phyloP scores from a whole-genome alignment of 37 sponge, comb jelly and placozoan genomes.

The Diacarnus erythraeanus region DNA sequence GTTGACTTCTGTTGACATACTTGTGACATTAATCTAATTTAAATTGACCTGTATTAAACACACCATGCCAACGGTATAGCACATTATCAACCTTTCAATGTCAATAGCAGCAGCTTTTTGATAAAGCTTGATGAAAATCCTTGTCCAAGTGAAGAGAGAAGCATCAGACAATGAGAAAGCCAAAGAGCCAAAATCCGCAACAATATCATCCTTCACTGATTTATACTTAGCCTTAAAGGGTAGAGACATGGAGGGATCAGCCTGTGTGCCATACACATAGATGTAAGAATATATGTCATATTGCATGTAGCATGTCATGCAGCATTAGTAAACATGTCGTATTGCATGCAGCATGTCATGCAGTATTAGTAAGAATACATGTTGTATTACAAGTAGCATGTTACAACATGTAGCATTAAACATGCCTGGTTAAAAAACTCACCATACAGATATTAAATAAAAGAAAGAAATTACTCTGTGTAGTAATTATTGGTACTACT shows the following conservation, averaged over 20 bases:
- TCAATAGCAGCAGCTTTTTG: not conserved
- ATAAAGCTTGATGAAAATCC: not conserved
- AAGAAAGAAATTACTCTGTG: not conserved
- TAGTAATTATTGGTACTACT: not conserved
- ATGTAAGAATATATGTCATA: too few relatives aligned
- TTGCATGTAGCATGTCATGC: too few relatives aligned
- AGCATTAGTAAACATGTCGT: too few relatives aligned
- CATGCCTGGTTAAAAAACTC: not conserved
- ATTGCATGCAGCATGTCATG: too few relatives aligned
- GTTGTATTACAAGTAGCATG: too few relatives aligned
- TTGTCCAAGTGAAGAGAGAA: not conserved
- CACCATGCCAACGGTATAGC: too few relatives aligned
- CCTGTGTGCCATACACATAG: too few relatives aligned
- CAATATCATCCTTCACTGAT: not conserved
- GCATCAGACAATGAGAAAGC: not conserved
- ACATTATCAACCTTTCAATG: not conserved
- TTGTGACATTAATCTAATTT: too few relatives aligned
- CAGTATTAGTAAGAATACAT: too few relatives aligned
- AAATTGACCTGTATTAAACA: too few relatives aligned
- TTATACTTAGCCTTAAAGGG: not conserved
- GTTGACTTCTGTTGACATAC: too few relatives aligned
- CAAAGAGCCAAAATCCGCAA: not conserved
- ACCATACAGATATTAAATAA: not conserved
- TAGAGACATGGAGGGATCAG: not conserved
- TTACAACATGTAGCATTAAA: too few relatives aligned